Conservation (phyloP, 2,888 invertebrate species). For the Epistrophella euchroma region DNA sequence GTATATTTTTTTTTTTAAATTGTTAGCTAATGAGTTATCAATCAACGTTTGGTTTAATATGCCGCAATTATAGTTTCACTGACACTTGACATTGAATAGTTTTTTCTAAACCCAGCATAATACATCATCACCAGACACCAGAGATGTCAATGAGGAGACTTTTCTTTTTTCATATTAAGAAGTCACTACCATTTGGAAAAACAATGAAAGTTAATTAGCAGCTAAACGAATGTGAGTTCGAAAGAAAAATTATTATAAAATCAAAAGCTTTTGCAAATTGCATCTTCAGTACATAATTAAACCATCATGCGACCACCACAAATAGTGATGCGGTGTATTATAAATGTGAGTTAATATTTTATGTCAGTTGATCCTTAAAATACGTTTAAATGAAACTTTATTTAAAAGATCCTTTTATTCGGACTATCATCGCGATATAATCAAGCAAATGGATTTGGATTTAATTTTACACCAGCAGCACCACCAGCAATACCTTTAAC, state of each 20-base stretch:
- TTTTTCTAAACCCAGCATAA: not conserved
- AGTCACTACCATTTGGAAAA: constrained; percentile 2
- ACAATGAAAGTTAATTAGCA: constrained; percentile 13
- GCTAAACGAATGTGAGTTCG: not conserved
- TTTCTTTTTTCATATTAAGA: constrained; percentile 41
- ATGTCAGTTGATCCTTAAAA: not conserved
- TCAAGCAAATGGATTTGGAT: constrained; percentile 40
- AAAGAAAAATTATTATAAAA: constrained; percentile 29
- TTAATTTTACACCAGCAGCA: constrained; percentile 23
- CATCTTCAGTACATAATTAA: constrained; percentile 35
- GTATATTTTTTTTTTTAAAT: not conserved
- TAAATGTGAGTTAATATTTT: constrained; percentile 16
- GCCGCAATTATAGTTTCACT: constrained; percentile 22
- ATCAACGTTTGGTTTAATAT: constrained; percentile 15
- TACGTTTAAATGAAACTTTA: not conserved
- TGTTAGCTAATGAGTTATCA: not conserved
- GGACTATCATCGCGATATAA: not conserved
- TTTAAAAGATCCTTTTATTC: constrained; percentile 35
- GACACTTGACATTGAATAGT: constrained; percentile 31
- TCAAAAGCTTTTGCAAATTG: not conserved
- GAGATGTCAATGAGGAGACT: constrained; percentile 41
- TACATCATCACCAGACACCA: no score
- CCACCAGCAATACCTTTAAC: constrained; percentile 21
- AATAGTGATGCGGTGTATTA: constrained; percentile 19
- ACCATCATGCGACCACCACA: constrained; percentile 38